Base-by-base conservation (phyloP, 2,797 vertebrate species). In the Aulostomus chinensis region DNA sequence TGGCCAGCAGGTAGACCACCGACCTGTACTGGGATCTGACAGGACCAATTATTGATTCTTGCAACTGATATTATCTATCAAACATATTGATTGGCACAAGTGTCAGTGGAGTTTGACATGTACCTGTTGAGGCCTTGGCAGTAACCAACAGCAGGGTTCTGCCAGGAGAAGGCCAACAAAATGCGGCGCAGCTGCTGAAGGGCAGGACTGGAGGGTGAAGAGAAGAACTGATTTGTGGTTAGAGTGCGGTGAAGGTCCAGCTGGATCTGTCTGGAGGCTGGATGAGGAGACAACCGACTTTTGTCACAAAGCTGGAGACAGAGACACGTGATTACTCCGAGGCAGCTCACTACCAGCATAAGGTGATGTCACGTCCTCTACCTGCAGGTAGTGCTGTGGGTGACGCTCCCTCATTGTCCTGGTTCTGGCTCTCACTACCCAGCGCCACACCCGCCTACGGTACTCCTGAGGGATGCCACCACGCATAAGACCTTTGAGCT, bases 81-180 rank as follows among this genome's bases (percentile, higher is more conserved):
- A n/a, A n/a, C n/a, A n/a, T n/a, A n/a, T n/a, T n/a, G n/a, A n/a
- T n/a, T n/a, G n/a, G n/a, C n/a, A n/a, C n/a, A n/a, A n/a, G n/a
- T n/a, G n/a, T n/a, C n/a, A n/a, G n/a, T n/a, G n/a, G n/a, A n/a
- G n/a, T n/a, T n/a, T n/a, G n/a, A n/a, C n/a, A n/a, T 80, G 75
- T 51, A 96, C 95, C 95, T 95, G 89, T 98, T 98, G 31, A 98
- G 84, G 10, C 95, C 95, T 60, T 98, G 95, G 74, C 95, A 98
- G 81, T 96, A 97, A 31, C 95, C 94, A 11, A 96, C 92, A 12
- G 85, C 66, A 10, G 93, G 95, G 73, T 95, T 97, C 57, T 96
- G 94, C 94, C 95, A 96, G 53, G 96, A 95, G 73, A 97, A 98
- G 4, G 97, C 95, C 77, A 97, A 41, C 13, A 98, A 80, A 58